Conservation (phyloP, 2,113 vertebrate genomes). For the Mobula birostris region DNA sequence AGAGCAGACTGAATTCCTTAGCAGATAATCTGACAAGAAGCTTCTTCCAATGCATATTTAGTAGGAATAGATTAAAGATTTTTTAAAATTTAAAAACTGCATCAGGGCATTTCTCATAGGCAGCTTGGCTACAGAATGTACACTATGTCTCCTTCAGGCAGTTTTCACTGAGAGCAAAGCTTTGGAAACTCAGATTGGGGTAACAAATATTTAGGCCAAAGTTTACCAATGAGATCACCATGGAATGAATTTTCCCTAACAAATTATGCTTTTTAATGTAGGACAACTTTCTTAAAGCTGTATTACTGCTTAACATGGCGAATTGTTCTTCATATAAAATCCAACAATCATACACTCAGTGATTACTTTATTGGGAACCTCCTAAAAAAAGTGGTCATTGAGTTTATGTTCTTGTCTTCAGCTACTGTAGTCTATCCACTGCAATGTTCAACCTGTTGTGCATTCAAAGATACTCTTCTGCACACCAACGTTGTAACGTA, state of each 20-base stretch:
- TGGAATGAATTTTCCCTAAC: not conserved
- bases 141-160: not conserved
- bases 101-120: not conserved
- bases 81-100: not conserved
- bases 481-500: too few relatives aligned
- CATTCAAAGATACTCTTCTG: too few relatives aligned
- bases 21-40: conserved; percentile 3
- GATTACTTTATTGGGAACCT: too few relatives aligned
- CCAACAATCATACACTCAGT: not conserved
- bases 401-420: too few relatives aligned
- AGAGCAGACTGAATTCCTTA: conserved; percentile 19
- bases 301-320: not conserved
- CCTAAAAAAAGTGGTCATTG: too few relatives aligned
- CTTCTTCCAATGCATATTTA: conserved; percentile 21
- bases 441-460: too few relatives aligned
- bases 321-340: not conserved
- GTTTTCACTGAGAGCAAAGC: not conserved
- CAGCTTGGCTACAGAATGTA: not conserved
- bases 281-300: not conserved
- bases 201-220: not conserved
- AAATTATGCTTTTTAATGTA: not conserved
- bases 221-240: not conserved
- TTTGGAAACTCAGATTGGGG: not conserved
- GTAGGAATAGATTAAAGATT: not conserved
- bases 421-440: too few relatives aligned